Conservation (phyloP, 2,888 invertebrate species). For the Heterodera filipjevi region DNA sequence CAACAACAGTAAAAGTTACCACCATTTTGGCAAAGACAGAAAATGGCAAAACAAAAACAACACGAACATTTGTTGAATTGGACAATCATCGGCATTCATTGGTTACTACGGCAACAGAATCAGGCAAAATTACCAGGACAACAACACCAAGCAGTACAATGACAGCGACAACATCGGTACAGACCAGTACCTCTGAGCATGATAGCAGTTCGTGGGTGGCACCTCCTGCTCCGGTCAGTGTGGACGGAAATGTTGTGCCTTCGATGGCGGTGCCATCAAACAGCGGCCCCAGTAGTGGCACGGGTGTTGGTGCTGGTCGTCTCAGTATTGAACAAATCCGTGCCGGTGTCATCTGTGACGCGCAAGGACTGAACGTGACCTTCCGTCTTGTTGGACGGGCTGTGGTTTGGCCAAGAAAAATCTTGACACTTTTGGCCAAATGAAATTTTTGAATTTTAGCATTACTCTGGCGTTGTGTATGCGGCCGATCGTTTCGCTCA, state of each 20-base stretch:
- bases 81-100: not conserved
- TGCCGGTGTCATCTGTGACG: slow-evolving; percentile 22
- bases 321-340: slow-evolving; percentile 19
- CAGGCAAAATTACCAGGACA: not conserved
- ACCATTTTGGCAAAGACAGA: not conserved
- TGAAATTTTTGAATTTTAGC: slow-evolving; percentile 45
- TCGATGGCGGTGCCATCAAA: not conserved
- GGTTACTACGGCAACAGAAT: not conserved
- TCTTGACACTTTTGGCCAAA: slow-evolving; percentile 39
- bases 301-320: not conserved
- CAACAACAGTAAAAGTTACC: not conserved
- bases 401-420: slow-evolving; percentile 1
- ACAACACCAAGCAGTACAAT: too few species aligned
- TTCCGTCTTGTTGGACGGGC: slow-evolving; percentile 15
- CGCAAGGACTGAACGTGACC: slow-evolving; percentile 30
- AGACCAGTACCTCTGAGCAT: not conserved
- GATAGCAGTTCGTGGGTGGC: not conserved
- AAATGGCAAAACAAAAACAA: not conserved
- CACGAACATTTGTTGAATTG: not conserved
- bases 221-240: not conserved
- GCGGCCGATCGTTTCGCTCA: slow-evolving; percentile 62
- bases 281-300: not conserved
- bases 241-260: slow-evolving; percentile 1
- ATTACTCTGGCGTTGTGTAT: slow-evolving; percentile 62
- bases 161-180: too few species aligned